Evolutionary conservation across 2,888 invertebrate species (phyloP), one percentile per base, ranked within the genome.

Genomic region (Tipula confusa): DNA sequence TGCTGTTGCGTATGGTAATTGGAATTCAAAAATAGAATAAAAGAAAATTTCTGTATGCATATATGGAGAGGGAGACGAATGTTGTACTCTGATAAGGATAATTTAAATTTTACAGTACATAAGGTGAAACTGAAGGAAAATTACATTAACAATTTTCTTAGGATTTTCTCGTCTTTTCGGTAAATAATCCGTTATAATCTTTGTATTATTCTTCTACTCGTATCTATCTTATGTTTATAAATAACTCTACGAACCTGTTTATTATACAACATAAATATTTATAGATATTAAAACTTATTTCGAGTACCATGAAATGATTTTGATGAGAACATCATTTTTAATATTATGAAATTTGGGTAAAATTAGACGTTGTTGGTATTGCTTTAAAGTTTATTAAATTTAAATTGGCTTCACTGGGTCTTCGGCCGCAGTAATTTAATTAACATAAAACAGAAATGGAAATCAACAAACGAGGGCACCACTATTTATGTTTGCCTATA

Each of bases 121-220:
- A 64, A 64, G 64, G 64, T 64, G 24, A 64, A 64, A 7, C 64
- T 64, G 24, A 64, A 64, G 24, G 24, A 24, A 64, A 64, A 64
- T 24, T 6, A 24, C 18, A 64, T 64, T 64, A 64, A 24, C 64
- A 15, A 24, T 24, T 64, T 24, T 24, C 9, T 24, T 64, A 9
- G 64, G 64, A 64, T 64, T 64, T 64, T 64, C 43, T 64, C 64
- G 24, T 64, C 24, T 64, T 64, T 64, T 64, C 64, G 64, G 64
- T 64, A 7, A 2, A 64, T 64, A 64, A 64, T 64, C 64, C 24
- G 64, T 64, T 64, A 64, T 64, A 64, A 64, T 64, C 64, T 64
- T 18, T 64, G 64, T 64, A 64, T 64, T 64, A 64, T 64, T 64
- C 64, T 64, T 64, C 24, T 64, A n/a, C n/a, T n/a, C n/a, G n/a